Percentiles rank a stretch among this genome's conserved stretches.
These are phyloP conservation scores for Coregonus suidteri DNA, from an alignment of 2,797 vertebrate genomes.

Conservation along the genomic window DNA sequence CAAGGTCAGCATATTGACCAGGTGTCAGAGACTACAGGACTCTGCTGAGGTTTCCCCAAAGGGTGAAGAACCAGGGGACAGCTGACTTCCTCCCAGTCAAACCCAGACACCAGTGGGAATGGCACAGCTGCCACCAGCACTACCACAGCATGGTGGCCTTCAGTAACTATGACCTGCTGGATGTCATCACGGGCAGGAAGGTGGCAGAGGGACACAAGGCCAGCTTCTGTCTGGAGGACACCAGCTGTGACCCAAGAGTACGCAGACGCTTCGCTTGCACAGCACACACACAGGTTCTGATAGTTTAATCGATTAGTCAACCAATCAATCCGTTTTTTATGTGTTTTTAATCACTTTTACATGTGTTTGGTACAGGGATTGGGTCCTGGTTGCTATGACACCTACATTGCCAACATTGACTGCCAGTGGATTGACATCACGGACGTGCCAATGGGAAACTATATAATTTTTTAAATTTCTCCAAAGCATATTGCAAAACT, in stretches of 20 bases:
- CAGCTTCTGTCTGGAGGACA: constrained; percentile 57
- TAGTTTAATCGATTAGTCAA: too few relatives aligned
- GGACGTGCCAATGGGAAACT: constrained; percentile 79
- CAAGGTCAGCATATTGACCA: constrained; percentile 74
- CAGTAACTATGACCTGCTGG: constrained; percentile 81
- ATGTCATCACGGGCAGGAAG: constrained; percentile 67
- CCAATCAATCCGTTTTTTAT: background rate
- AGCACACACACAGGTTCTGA: constrained; percentile 73
- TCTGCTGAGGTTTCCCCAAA: constrained; percentile 80
- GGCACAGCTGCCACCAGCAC: constrained; percentile 88
- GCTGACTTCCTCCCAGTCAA: constrained; percentile 82
- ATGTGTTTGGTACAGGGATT: constrained; percentile 70
- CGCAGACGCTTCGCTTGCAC: constrained; percentile 81
- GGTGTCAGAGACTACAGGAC: constrained; percentile 69
- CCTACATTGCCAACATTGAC: constrained; percentile 84
- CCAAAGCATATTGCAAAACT: background rate
- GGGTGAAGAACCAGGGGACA: constrained; percentile 85
- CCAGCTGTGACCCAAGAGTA: constrained; percentile 74
- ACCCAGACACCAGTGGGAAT: constrained; percentile 84
- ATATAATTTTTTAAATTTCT: constrained; percentile 46
- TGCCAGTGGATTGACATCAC: constrained; percentile 89
- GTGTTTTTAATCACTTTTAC: background rate
- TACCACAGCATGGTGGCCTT: constrained; percentile 87
- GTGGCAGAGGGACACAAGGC: constrained; percentile 85
- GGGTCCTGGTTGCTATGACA: constrained; percentile 85